Percentiles rank a stretch among this genome's conserved stretches.
Evolutionary conservation across 2,888 invertebrate species (phyloP).

Genomic region (Eristalinus aeneus): DNA sequence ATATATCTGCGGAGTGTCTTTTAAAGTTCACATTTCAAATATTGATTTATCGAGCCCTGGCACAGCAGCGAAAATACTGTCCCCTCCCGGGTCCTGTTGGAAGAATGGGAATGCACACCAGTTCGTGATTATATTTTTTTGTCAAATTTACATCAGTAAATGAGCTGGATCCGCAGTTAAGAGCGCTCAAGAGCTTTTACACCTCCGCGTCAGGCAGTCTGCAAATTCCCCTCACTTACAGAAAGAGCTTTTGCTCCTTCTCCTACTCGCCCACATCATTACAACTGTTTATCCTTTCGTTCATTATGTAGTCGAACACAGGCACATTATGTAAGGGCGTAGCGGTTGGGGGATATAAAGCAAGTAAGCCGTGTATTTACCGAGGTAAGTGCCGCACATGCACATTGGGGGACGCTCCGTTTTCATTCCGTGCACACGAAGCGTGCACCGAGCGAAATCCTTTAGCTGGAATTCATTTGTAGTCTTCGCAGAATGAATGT

Average conservation of each 20-base stretch:
- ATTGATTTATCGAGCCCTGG: background rate
- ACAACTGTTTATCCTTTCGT: background rate
- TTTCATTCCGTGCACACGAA: background rate
- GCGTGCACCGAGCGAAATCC: background rate
- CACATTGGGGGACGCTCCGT: background rate
- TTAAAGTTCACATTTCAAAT: background rate
- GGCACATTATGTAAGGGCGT: no score
- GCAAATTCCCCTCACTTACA: background rate
- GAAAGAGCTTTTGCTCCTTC: background rate
- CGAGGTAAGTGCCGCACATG: slow-evolving; percentile 19
- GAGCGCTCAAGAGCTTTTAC: background rate
- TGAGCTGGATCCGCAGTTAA: background rate
- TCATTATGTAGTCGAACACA: no score
- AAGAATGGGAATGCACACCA: background rate
- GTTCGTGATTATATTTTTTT: background rate
- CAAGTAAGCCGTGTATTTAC: background rate
- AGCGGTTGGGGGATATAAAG: background rate
- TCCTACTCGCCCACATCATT: background rate
- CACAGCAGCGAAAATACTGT: background rate
- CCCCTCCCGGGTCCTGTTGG: background rate
- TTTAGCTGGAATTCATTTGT: slow-evolving; percentile 16
- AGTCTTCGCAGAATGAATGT: slow-evolving; percentile 38
- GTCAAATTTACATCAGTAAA: background rate
- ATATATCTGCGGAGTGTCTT: background rate
- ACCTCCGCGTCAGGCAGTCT: background rate